Evolutionary conservation across 2,888 invertebrate species (phyloP), one percentile per base, ranked within the genome.

Genomic region (Cephus pygmeus): DNA sequence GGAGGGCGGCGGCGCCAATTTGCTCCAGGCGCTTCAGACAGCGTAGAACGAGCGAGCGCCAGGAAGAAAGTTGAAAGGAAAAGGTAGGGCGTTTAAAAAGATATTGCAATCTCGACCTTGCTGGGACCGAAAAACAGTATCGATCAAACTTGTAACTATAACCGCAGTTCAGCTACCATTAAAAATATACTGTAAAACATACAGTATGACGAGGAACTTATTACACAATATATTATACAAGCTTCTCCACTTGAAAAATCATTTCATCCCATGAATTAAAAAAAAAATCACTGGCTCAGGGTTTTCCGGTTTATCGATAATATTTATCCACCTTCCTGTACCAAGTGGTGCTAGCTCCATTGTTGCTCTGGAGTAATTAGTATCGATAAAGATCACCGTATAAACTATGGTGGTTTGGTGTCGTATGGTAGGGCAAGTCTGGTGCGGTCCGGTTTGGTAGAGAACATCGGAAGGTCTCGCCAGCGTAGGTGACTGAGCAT

Each of bases 371-470:
- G 68, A 35, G 80, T 30, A 69, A 81, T 80, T 76, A 73, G 77
- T 75, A 76, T 80, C n/a, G 23, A 69, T 71, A 31, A 75, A 81
- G 75, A 76, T 73, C 77, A 40, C 34, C 12, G 40, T 73, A 79
- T 75, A 33, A 73, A 73, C 77, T 56, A 56, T 56, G 56, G 23
- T 23, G 56, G 56, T 56, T 56, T 23, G 56, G 56, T 56, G 23
- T 23, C 9, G 56, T 56, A 23, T 56, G 56, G 56, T 56, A 23
- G 23, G 56, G 56, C 56, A 56, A 15, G 56, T 56, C 56, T 56
- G 56, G 56, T 23, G 23, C 23, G 23, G 23, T 23, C 23, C 23
- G 23, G 56, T 23, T 56, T 56, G 56, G 23, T 31, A 71, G 31
- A 33, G 33, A 33, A 71, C 34, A 71, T 71, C 71, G 71, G 71